These are phyloP conservation scores for Notolabrus celidotus DNA, from an alignment of 2,797 vertebrate species.

Conservation along the genomic window DNA sequence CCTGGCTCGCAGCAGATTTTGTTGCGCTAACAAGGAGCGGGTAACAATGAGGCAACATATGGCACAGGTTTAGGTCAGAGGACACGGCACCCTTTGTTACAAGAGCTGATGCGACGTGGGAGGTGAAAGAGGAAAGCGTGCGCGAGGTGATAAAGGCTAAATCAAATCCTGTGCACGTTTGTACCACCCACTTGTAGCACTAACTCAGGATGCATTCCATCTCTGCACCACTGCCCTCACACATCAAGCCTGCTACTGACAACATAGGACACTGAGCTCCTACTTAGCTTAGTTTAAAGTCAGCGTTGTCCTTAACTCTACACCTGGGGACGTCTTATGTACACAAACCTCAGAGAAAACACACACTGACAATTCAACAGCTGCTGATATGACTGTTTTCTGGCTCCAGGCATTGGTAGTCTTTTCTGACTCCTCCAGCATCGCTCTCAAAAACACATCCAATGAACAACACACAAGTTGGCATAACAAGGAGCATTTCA, in stretches of 20 bases:
- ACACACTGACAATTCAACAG: neutral
- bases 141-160: conserved; percentile 20
- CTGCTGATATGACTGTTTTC: neutral
- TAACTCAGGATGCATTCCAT: conserved; percentile 23
- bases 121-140: neutral
- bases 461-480: neutral
- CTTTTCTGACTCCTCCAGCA: conserved; percentile 1
- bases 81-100: conserved; percentile 40
- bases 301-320: conserved; percentile 32
- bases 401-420: neutral
- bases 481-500: too few relatives aligned
- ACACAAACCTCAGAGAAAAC: conserved; percentile 7
- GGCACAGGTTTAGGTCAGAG: conserved; percentile 55
- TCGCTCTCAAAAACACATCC: neutral
- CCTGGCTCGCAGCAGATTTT: conserved; percentile 17
- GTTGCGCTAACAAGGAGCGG: conserved; percentile 51
- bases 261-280: conserved; percentile 45
- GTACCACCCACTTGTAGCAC: conserved; percentile 37
- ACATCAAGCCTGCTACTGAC: conserved; percentile 57
- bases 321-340: neutral
- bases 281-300: conserved; percentile 64
- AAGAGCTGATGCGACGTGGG: conserved; percentile 26
- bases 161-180: conserved; percentile 49
- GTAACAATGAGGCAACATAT: conserved; percentile 37
- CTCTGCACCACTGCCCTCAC: conserved; percentile 19